These are phyloP conservation scores for Iguana delicatissima DNA, from an alignment of 2,797 vertebrate species.

Conservation along the genomic window DNA sequence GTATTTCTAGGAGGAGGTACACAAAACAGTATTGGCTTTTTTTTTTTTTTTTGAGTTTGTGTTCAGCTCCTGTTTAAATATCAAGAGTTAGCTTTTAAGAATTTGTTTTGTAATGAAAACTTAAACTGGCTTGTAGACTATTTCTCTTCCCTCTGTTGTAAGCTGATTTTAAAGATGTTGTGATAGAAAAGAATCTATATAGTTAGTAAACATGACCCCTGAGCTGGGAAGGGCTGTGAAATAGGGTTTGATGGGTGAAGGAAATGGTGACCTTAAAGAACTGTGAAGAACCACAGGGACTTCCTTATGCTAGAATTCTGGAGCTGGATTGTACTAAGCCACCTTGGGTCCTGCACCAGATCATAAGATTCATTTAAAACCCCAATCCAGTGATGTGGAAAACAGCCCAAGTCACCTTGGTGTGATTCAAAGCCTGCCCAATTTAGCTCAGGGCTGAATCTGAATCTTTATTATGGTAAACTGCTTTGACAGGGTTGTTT, in stretches of 20 bases:
- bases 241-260: not conserved
- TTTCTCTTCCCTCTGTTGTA: not conserved
- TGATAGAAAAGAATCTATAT: not conserved
- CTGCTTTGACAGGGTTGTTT: not conserved
- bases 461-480: not conserved
- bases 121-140: not conserved
- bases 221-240: not conserved
- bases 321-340: too few species aligned
- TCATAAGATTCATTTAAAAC: not conserved
- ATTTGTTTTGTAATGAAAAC: slow-evolving; percentile 10
- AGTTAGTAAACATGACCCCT: not conserved
- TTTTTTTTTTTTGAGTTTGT: not conserved
- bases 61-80: not conserved
- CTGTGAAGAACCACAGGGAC: not conserved
- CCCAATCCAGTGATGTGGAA: not conserved
- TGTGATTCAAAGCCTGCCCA: not conserved
- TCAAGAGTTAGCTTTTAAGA: not conserved
- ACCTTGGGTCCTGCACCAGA: not conserved
- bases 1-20: not conserved
- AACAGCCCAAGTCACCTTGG: not conserved
- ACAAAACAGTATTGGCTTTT: not conserved
- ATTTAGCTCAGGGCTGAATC: not conserved
- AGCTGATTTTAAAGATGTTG: not conserved
- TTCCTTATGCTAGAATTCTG: too few species aligned
- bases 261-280: not conserved